Evolutionary conservation across 2,888 invertebrate species (phyloP).

Genomic region (Gnatocerus cornutus): DNA sequence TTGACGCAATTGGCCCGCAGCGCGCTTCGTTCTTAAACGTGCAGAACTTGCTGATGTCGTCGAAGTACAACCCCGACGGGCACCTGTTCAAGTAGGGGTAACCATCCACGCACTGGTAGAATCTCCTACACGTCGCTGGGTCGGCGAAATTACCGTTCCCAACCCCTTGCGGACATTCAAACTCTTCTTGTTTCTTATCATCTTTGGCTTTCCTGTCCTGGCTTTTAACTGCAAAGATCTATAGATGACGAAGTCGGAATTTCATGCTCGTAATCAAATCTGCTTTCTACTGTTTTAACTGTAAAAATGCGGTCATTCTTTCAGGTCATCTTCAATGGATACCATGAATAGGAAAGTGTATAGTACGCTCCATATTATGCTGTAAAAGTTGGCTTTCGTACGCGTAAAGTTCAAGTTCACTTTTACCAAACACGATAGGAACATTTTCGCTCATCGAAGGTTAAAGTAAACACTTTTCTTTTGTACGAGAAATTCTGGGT

Average conservation of each 20-base stretch:
- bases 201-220: conserved; percentile 71
- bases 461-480: conserved; percentile 2
- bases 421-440: conserved; percentile 29
- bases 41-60: conserved; percentile 91
- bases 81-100: conserved; percentile 91
- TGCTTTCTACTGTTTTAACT: conserved; percentile 36
- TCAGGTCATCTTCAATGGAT: conserved; percentile 33
- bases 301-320: conserved; percentile 35
- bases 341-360: conserved; percentile 34
- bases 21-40: conserved; percentile 92
- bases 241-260: conserved; percentile 52
- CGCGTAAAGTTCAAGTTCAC: conserved; percentile 45
- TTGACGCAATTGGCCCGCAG: conserved; percentile 91
- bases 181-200: conserved; percentile 78
- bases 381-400: conserved; percentile 39
- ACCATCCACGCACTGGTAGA: conserved; percentile 95
- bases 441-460: not conserved
- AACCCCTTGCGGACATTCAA: conserved; percentile 85
- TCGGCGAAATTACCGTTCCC: conserved; percentile 94
- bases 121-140: conserved; percentile 89
- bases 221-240: conserved; percentile 68
- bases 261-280: conserved; percentile 12
- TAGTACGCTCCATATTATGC: conserved; percentile 7
- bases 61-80: conserved; percentile 92
- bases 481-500: conserved; percentile 5